Base-by-base conservation (phyloP, 2,113 vertebrate genomes). In the Rousettus leschenaultii region DNA sequence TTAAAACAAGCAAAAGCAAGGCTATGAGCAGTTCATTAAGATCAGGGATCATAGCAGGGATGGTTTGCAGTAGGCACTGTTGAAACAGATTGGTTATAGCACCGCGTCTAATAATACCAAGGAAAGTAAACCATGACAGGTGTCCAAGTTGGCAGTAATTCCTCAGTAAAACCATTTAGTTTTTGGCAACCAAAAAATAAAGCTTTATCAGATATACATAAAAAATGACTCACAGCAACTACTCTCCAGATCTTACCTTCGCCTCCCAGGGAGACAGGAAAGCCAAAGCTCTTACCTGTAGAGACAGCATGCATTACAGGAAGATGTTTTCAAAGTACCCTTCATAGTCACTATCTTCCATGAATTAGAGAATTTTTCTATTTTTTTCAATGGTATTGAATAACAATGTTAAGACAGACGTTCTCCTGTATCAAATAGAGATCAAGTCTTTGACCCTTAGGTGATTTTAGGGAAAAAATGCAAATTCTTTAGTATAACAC, bases 51-150 rank as follows among this genome's bases (percentile, higher is more conserved):
- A 48, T 86, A 91, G 1, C 9, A 75, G 19, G 3, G 68, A 13
- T 65, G 53, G 15, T 89, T 85, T 97, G 15, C 21, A 91, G 0
- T 12, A 45, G 59, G 3, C 3, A 87, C 90, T 94, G 73, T 71
- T 86, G 22, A 35, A 66, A 96, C 63, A 79, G 40, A 89, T 97
- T 97, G 71, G 12, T 74, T 89, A 92, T 48, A 96, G 92, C 51
- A 48, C 4, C 61, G 21, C 33, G 75, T 97, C 91, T 74, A 97
- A 83, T 74, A 98, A 95, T 75, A 95, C 33, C 2, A 14, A 84
- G 28, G 9, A 33, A 95, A 97, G 59, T 7, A 63, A 73, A 92
- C 55, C 89, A 61, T 84, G 28, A 63, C 43, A 93, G 40, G 83
- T 40, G 78, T 93, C 24, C 43, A 33, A 92, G 82, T 74, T 95